These are phyloP conservation scores for Cossypha heuglini DNA, from an alignment of 2,797 vertebrate species.

Conservation along the genomic window DNA sequence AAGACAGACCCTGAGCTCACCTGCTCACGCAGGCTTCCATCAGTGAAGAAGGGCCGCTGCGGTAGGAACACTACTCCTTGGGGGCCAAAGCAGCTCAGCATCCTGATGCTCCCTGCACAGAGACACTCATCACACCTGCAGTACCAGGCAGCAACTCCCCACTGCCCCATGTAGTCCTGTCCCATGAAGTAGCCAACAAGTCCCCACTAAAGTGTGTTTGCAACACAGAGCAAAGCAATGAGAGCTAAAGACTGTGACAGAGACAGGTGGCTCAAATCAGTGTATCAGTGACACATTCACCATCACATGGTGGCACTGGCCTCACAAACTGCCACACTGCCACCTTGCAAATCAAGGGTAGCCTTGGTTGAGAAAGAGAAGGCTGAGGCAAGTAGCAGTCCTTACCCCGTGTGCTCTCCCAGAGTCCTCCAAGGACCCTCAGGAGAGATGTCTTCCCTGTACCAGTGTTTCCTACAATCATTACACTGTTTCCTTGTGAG, in stretches of 20 bases:
- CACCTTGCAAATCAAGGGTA: background rate
- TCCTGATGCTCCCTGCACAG: conserved; percentile 83
- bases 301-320: background rate
- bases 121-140: background rate
- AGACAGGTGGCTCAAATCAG: background rate
- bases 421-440: conserved; percentile 88
- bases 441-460: conserved; percentile 94
- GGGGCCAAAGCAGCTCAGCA: conserved; percentile 90
- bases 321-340: background rate
- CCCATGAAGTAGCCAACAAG: background rate
- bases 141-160: background rate
- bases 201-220: background rate
- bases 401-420: conserved; percentile 85
- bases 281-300: background rate
- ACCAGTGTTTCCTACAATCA: conserved; percentile 94
- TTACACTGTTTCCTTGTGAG: conserved; percentile 83
- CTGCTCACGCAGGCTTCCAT: conserved; percentile 94
- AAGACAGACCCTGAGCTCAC: conserved; percentile 67
- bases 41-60: conserved; percentile 92
- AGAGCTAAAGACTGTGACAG: background rate
- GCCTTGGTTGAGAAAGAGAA: background rate
- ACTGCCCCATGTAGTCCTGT: background rate
- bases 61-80: conserved; percentile 93
- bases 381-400: background rate
- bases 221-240: background rate